Conservation (phyloP, 2,797 vertebrate genomes). For the Leptodactylus fallax region DNA sequence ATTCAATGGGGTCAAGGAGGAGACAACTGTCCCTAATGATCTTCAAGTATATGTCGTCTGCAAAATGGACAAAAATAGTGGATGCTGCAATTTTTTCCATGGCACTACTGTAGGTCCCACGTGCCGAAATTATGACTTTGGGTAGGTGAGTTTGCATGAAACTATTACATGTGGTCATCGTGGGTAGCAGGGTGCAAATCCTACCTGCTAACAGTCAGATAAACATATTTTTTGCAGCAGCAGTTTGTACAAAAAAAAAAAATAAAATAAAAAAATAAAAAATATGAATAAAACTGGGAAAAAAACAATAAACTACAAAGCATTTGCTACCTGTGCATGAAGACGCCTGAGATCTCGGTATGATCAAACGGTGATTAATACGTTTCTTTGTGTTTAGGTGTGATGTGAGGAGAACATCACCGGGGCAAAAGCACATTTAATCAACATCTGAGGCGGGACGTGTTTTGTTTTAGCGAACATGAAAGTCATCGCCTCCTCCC, state of each 20-base stretch:
- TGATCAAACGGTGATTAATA: slow-evolving; percentile 43
- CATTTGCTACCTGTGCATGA: not conserved
- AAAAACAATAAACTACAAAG: not conserved
- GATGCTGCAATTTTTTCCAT: too few relatives aligned
- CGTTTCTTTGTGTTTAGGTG: slow-evolving; percentile 29
- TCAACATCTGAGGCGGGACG: slow-evolving; percentile 26
- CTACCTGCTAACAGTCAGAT: not conserved
- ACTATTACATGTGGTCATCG: too few relatives aligned
- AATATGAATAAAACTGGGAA: not conserved
- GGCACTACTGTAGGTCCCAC: too few relatives aligned
- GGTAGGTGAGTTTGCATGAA: too few relatives aligned
- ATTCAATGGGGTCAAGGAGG: too few relatives aligned
- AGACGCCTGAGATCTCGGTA: not conserved
- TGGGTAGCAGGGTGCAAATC: not conserved
- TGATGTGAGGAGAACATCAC: slow-evolving; percentile 13
- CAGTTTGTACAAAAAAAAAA: not conserved
- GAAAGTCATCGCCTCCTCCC: slow-evolving; percentile 37
- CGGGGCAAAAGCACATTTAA: slow-evolving; percentile 36
- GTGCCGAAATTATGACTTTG: too few relatives aligned
- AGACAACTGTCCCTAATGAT: too few relatives aligned
- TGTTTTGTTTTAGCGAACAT: slow-evolving; percentile 36
- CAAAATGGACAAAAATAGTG: too few relatives aligned
- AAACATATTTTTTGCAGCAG: not conserved
- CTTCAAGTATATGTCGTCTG: too few relatives aligned
- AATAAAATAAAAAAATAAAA: not conserved